phyloP scores from a whole-genome alignment of 2,113 vertebrate genomes.

The Oncorhynchus kisutch region DNA sequence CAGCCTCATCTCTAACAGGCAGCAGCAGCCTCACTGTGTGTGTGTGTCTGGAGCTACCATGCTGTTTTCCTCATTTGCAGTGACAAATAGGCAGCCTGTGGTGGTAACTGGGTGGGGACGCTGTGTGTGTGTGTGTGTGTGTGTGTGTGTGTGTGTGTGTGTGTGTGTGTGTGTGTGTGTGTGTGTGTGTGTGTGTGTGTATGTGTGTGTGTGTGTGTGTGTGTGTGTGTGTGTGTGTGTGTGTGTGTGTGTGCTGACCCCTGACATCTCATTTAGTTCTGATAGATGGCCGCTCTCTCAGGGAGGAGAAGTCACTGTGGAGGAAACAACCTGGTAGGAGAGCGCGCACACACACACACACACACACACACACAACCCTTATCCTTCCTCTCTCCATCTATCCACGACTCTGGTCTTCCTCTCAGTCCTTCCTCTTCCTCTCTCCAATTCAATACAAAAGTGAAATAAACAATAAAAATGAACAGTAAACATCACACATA shows the following conservation, averaged over 20 bases:
- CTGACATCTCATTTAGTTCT: slow-evolving; percentile 57
- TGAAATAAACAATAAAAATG: no score
- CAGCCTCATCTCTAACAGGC: no score
- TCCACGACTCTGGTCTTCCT: no score
- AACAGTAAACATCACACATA: no score
- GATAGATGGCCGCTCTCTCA: slow-evolving; percentile 56
- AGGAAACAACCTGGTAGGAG: no score
- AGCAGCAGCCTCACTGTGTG: background rate
- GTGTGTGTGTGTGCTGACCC: slow-evolving; percentile 54
- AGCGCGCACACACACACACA: background rate
- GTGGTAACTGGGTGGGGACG: slow-evolving; percentile 43
- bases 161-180: slow-evolving; percentile 51
- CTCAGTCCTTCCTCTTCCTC: no score
- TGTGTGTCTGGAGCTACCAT: slow-evolving; percentile 40
- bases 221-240: no score
- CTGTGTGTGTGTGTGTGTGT: no score
- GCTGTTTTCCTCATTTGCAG: slow-evolving; percentile 58
- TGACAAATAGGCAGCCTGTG: slow-evolving; percentile 61
- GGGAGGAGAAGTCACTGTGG: slow-evolving; percentile 6
- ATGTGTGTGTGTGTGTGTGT: no score
- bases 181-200: no score
- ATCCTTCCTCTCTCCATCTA: no score
- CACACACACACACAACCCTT: background rate
- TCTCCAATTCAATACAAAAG: no score
- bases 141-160: slow-evolving; percentile 25